Base-by-base conservation (phyloP, 2,888 invertebrate species). In the Noctua fimbriata region DNA sequence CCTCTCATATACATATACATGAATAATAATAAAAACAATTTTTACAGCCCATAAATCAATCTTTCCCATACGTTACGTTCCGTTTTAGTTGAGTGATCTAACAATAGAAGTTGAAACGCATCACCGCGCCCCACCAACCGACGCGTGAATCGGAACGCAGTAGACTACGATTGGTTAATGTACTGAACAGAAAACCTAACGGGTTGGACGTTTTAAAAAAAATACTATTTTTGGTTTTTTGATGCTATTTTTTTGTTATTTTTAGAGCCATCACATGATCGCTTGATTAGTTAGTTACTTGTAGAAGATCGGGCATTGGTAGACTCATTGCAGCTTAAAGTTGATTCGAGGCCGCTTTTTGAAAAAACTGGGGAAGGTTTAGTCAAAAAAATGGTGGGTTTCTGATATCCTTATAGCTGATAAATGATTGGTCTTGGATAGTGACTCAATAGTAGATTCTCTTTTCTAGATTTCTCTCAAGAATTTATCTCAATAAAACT, bases 21-120 rank as follows among this genome's bases (percentile, higher is more conserved):
- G 65, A 55, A 75, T 69, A 82, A 58, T 55, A 75, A 81, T 65
- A 81, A 86, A 60, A 83, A 83, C 60, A 79, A 41, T 78, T 73
- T 84, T 47, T 14, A 47, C 47, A 16, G 47, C 47, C 16, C 14
- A 47, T 47, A 5, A 16, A 16, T 47, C 47, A 47, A 47, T 47
- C 47, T 16, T 16, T 47, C 47, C 4, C 16, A 47, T 14, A 47
- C 47, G 47, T 47, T 81, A 84, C 81, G 82, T 89, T 88, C 81
- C 85, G 82, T 87, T 90, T 83, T 87, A 89, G 79, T 81, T 82
- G 81, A 79, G 69, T 74, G 81, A 79, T 78, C 75, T 82, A 79
- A 83, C 89, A 87, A 85, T 85, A 78, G 69, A 87, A 85, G 79
- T 82, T 83, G 76, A 69, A 82, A 86, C 90, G 89, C 90, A 88